Conservation (phyloP, 2,888 invertebrate genomes). For the Stegana nigrithorax region DNA sequence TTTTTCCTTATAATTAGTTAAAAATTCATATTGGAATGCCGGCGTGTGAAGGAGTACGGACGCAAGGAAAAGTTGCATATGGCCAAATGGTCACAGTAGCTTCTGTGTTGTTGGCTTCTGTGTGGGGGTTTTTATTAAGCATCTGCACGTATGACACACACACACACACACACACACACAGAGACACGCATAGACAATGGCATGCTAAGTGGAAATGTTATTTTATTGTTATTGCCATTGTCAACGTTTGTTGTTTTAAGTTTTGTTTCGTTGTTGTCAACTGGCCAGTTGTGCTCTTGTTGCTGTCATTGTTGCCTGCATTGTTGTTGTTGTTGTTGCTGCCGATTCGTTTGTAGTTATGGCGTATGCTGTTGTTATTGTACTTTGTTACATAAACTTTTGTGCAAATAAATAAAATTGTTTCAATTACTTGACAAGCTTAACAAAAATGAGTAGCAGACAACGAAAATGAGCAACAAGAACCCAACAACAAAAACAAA, state of each 20-base stretch:
- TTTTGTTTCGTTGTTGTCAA: slow-evolving; percentile 1
- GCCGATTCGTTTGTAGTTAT: no score
- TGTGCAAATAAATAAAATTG: slow-evolving; percentile 12
- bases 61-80: background rate
- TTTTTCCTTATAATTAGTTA: background rate
- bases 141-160: background rate
- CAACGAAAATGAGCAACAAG: background rate
- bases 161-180: background rate
- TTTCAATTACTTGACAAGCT: slow-evolving; percentile 19
- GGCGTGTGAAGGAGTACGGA: background rate
- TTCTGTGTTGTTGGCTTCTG: background rate
- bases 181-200: background rate
- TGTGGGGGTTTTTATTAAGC: background rate
- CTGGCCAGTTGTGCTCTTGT: background rate
- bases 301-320: background rate
- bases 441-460: background rate
- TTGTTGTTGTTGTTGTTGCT: slow-evolving; percentile 5
- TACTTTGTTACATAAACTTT: slow-evolving; percentile 7
- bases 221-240: slow-evolving; percentile 7
- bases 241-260: slow-evolving; percentile 1
- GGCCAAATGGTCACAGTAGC: background rate
- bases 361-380: no score
- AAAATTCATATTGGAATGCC: background rate
- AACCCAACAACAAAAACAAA: background rate
- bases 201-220: background rate